Conservation (phyloP, 2,888 invertebrate species). For the Spodoptera picta region DNA sequence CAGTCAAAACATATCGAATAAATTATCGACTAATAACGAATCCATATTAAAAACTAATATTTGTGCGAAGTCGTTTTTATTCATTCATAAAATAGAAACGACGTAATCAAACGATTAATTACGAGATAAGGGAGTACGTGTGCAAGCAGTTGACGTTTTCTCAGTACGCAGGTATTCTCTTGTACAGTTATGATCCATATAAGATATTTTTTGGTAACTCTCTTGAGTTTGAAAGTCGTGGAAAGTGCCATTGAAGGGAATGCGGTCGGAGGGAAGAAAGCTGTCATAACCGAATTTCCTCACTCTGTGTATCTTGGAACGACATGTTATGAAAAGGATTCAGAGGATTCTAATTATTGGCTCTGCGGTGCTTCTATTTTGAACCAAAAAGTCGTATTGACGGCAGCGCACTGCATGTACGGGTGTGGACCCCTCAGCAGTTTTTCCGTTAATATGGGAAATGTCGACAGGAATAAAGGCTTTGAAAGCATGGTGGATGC, state of each 20-base stretch:
- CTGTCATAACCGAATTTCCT: constrained; percentile 46
- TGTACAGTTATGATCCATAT: neutral
- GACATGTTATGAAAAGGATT: constrained; percentile 10
- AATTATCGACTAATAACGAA: too few relatives aligned
- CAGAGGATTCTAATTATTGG: neutral
- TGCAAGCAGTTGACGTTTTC: neutral
- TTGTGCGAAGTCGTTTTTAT: constrained; percentile 1
- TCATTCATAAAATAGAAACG: constrained; percentile 25
- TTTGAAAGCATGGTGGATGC: neutral
- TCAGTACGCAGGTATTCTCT: neutral
- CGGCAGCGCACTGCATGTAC: constrained; percentile 64
- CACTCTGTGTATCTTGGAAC: constrained; percentile 53
- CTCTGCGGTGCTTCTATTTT: constrained; percentile 66
- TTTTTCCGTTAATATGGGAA: constrained; percentile 38
- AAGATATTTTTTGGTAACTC: neutral
- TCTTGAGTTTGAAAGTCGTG: constrained; percentile 7
- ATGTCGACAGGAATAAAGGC: constrained; percentile 23
- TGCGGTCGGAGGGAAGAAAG: constrained; percentile 49
- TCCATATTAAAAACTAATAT: neutral
- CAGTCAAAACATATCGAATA: too few relatives aligned
- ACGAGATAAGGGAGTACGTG: constrained; percentile 21
- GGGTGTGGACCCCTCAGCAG: neutral
- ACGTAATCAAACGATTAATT: constrained; percentile 8
- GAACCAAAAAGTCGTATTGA: constrained; percentile 59
- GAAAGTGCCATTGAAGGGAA: constrained; percentile 38